phyloP scores from a whole-genome alignment of 2,113 vertebrate species.

The Nothocercus julius region DNA sequence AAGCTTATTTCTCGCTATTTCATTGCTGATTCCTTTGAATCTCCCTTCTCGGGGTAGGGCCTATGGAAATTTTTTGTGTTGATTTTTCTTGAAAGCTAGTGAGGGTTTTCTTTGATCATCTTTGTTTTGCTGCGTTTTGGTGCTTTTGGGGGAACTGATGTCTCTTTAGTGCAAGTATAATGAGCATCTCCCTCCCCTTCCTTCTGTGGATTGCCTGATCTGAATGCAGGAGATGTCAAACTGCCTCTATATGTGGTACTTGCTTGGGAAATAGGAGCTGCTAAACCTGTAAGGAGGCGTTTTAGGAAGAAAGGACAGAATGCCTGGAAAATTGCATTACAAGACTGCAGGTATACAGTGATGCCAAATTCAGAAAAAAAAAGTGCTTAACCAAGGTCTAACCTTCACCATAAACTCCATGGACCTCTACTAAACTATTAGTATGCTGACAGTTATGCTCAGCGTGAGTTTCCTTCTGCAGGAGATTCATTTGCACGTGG shows the following conservation, averaged over 20 bases:
- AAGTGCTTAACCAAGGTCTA: background rate
- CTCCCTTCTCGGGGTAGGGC: background rate
- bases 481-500: background rate
- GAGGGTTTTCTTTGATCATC: background rate
- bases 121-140: constrained; percentile 1
- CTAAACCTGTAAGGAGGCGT: background rate
- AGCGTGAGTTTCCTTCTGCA: background rate
- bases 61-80: background rate
- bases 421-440: background rate
- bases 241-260: background rate
- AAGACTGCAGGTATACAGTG: background rate
- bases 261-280: background rate
- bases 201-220: background rate
- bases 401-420: background rate
- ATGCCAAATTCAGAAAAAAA: background rate
- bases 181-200: background rate
- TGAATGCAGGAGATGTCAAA: background rate
- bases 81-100: background rate
- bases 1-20: background rate
- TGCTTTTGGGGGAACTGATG: background rate
- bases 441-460: background rate
- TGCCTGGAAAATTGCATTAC: background rate
- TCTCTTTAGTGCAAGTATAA: background rate
- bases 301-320: background rate
- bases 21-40: constrained; percentile 22